Evolutionary conservation across 2,888 invertebrate species (phyloP).

Genomic region (Hypsopygia costalis): DNA sequence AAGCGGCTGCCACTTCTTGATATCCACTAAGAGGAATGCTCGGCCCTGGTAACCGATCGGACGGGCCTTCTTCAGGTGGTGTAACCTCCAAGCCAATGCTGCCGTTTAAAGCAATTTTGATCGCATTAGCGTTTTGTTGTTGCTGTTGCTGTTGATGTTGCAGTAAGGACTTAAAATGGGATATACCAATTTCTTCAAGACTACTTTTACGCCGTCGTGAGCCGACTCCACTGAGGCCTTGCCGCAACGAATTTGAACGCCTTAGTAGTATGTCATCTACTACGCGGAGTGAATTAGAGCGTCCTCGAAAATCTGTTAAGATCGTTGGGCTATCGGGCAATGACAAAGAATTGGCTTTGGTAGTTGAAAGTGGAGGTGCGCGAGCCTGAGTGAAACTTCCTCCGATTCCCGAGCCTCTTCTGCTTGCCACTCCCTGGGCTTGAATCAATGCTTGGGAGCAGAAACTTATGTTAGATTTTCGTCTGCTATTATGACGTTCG

Average conservation of each 20-base stretch:
- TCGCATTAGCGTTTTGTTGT: conserved; percentile 86
- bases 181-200: conserved; percentile 91
- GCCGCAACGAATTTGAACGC: conserved; percentile 91
- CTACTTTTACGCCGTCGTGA: conserved; percentile 89
- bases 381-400: conserved; percentile 82
- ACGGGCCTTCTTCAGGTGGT: conserved; percentile 83
- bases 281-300: conserved; percentile 92
- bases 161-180: conserved; percentile 86
- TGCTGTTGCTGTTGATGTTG: conserved; percentile 77
- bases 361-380: conserved; percentile 89
- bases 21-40: conserved; percentile 57
- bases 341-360: conserved; percentile 94
- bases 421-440: conserved; percentile 76
- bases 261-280: conserved; percentile 91
- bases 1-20: conserved; percentile 70
- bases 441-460: conserved; percentile 88
- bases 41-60: conserved; percentile 66
- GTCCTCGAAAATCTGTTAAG: conserved; percentile 87
- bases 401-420: conserved; percentile 86
- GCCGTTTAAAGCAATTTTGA: conserved; percentile 92
- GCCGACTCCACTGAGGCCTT: conserved; percentile 86
- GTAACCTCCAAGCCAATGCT: conserved; percentile 92
- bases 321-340: conserved; percentile 94
- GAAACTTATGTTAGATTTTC: conserved; percentile 95
- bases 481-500: conserved; percentile 93